Base-by-base conservation (phyloP, 2,113 vertebrate species). In the Nettapus auritus region DNA sequence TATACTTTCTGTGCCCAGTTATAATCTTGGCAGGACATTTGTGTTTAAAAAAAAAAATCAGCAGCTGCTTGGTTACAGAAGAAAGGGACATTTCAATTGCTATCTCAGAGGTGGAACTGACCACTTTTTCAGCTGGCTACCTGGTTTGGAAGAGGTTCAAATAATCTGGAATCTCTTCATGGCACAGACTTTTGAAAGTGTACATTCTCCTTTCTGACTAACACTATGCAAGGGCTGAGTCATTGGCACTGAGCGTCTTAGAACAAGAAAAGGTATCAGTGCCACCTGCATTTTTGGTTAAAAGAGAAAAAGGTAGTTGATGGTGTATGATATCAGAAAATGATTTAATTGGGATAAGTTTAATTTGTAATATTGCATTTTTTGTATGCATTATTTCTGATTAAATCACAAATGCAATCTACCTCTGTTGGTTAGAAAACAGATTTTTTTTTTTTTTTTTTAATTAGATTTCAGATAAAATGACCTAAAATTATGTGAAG, bases 271-370 rank as follows among this genome's bases (percentile, higher is more conserved):
- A 86, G 33, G 84, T 91, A 22, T 53, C 84, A 89, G 86, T 89
- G 78, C 48, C 84, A 89, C 62, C 74, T 92, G 74, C 62, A 92
- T 86, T 81, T 90, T 82, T 73, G 62, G 50, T 75, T 88, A 70
- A 86, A 83, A 64, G 55, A 52, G 29, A 40, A 74, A 81, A 83
- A 89, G 11, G 8, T 85, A 57, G n/a, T 91, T 55, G 9, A 16
- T 80, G 13, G 5, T 69, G 13, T 53, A 33, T 53, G 10, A n/a
- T 68, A 46, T 59, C 25, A 63, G 78, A 86, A 36, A 68, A 88
- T n/a, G 22, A 68, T 75, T 23, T 42, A 68, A 21, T 60, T 26
- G 13, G 11, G 4, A 33, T 59, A 60, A 78, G 25, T 63, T 52
- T 56, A 90, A 75, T 6, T 59, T 11, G 4, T 7, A 76, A 31